Conservation (phyloP, 1,140 invertebrate species). For the Papilio xuthus region DNA sequence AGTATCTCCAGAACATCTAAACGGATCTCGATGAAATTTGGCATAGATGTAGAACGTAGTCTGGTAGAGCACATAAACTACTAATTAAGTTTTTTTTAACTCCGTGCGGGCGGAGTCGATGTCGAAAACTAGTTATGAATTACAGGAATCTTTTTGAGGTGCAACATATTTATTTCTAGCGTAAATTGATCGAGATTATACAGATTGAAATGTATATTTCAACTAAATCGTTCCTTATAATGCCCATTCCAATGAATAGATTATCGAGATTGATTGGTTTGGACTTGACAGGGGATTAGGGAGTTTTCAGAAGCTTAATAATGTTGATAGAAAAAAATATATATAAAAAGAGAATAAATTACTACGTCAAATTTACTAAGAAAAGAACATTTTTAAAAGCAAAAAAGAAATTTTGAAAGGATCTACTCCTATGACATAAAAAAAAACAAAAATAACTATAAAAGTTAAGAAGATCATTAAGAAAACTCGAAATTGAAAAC, state of each 20-base stretch:
- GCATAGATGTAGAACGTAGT: too few relatives aligned
- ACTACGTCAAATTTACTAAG: background rate
- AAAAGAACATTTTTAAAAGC: background rate
- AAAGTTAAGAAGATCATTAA: background rate
- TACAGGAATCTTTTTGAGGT: too few relatives aligned
- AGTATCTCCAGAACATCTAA: too few relatives aligned
- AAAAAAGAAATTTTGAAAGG: background rate
- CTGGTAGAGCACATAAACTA: too few relatives aligned
- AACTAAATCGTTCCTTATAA: constrained; percentile 12
- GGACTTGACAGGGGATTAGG: constrained; percentile 18
- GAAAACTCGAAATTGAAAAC: constrained; percentile 7
- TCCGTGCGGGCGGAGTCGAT: too few relatives aligned
- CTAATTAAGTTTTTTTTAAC: too few relatives aligned
- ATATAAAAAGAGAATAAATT: constrained; percentile 10
- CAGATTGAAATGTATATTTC: constrained; percentile 17
- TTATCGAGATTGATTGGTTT: constrained; percentile 31
- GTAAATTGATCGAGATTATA: background rate
- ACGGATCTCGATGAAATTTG: too few relatives aligned
- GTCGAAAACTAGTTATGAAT: too few relatives aligned
- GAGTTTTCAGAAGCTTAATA: background rate
- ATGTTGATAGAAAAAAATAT: background rate
- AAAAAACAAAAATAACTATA: background rate
- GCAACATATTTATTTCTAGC: too few relatives aligned
- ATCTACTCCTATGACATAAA: background rate
- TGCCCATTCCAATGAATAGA: constrained; percentile 24